Evolutionary conservation across 2,797 vertebrate genomes (phyloP), one percentile per base, ranked within the genome.

Genomic region (Arctocebus calabarensis): DNA sequence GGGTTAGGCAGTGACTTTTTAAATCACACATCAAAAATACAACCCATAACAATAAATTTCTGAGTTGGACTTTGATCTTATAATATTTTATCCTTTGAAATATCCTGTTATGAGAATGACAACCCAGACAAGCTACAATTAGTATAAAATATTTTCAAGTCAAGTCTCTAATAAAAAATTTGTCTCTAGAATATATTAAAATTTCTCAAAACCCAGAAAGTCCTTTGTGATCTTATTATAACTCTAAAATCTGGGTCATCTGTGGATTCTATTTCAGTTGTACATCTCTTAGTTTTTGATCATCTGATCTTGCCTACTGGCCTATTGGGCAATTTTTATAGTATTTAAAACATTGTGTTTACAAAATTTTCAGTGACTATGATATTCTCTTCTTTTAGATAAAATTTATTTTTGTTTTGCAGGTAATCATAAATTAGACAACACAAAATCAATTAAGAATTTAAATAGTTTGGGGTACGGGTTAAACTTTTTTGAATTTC

Each of bases 371-470:
- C 34, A 74, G 20, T 87, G 59, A 88, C 11, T 81, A 68, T 25
- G 4, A 22, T 61, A 74, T 32, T 91, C 55, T 90, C 11, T 91
- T 97, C 25, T 7, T 94, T 91, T 3, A 75, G n/a, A 59, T 10
- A 64, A 19, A 19, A 90, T 90, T 90, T 62, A 55, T 70, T 74
- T 94, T 90, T 77, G 57, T 66, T 91, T 95, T 17, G 1, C 40
- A 84, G 29, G 27, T 5, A 55, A 10, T 79, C 68, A 52, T 14
- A 81, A 83, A 90, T 71, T 1, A 66, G 13, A 75, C 17, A 90
- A 90, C 17, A 20, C 7, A 37, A 91, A 83, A 83, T 78, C 14
- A 61, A 45, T 55, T 78, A 83, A 23, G 3, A 73, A 81, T 62
- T 68, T 9, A 92, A 57, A 81, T 29, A 64, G 9, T 48, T 85